A percentile compares a stretch with the other conserved stretches of the same genome.
Conservation (phyloP, 2,113 vertebrate genomes). For the Numida meleagris region DNA sequence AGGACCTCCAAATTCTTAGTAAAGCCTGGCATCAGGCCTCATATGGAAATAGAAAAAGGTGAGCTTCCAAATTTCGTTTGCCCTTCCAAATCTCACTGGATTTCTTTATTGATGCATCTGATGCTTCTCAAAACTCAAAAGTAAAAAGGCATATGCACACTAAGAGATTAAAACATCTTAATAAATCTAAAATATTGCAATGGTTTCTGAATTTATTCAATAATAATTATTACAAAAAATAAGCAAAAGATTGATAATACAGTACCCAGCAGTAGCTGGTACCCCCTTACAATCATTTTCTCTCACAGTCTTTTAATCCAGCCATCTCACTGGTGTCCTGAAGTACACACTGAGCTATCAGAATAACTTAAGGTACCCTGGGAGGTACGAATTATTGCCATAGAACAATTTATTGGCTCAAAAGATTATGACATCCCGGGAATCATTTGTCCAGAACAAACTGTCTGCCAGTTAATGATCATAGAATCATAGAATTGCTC, state of each 20-base stretch:
- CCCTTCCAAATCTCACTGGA: background rate
- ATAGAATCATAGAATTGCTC: no score
- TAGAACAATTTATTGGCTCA: background rate
- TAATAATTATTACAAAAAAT: background rate
- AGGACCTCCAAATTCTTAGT: background rate
- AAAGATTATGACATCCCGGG: background rate
- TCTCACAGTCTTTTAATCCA: background rate
- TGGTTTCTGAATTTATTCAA: background rate
- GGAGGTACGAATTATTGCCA: background rate
- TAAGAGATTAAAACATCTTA: background rate
- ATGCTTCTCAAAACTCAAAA: background rate
- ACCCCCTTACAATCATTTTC: background rate
- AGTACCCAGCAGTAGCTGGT: background rate
- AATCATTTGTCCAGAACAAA: background rate
- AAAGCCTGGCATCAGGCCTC: background rate
- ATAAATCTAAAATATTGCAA: background rate
- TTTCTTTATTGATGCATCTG: background rate
- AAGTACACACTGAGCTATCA: background rate
- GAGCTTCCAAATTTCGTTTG: background rate
- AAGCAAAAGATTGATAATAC: background rate
- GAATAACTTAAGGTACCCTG: background rate
- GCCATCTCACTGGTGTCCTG: background rate
- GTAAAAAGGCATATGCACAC: fast-evolving
- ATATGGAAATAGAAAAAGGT: background rate
- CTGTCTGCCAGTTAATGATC: background rate